These are phyloP conservation scores for Jaculus jaculus DNA, from an alignment of 2,113 vertebrate species.

Conservation along the genomic window DNA sequence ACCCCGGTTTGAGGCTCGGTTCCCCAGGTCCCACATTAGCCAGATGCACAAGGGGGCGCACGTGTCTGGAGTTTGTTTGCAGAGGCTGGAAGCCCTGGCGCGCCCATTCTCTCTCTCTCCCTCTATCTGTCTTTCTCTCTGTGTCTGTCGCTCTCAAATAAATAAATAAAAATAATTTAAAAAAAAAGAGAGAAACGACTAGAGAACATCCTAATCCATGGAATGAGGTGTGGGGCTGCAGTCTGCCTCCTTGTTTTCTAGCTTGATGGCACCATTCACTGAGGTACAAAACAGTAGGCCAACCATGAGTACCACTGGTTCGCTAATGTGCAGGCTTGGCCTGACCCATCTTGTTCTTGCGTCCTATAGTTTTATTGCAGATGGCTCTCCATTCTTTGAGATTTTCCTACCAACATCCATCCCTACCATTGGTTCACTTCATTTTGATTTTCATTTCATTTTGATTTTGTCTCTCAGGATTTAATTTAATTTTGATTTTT, in stretches of 20 bases:
- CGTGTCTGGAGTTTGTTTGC: too few species aligned
- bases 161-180: too few species aligned
- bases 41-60: too few species aligned
- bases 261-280: background rate
- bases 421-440: background rate
- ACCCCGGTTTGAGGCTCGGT: too few species aligned
- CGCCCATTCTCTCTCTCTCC: too few species aligned
- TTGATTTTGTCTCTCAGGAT: background rate
- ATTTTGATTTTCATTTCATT: background rate
- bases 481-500: background rate
- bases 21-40: too few species aligned
- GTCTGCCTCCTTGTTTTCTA: background rate
- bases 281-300: background rate
- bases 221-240: background rate
- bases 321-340: background rate
- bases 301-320: background rate
- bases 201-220: background rate
- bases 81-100: too few species aligned
- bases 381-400: background rate
- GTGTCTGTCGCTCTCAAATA: too few species aligned
- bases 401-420: background rate
- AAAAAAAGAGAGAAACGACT: background rate
- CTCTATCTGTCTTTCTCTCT: too few species aligned
- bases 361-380: background rate
- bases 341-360: background rate